A percentile compares a stretch with the other conserved stretches of the same genome.
These are phyloP conservation scores for Aporrectodea caliginosa DNA, from an alignment of 1,140 invertebrate genomes.

Conservation along the genomic window DNA sequence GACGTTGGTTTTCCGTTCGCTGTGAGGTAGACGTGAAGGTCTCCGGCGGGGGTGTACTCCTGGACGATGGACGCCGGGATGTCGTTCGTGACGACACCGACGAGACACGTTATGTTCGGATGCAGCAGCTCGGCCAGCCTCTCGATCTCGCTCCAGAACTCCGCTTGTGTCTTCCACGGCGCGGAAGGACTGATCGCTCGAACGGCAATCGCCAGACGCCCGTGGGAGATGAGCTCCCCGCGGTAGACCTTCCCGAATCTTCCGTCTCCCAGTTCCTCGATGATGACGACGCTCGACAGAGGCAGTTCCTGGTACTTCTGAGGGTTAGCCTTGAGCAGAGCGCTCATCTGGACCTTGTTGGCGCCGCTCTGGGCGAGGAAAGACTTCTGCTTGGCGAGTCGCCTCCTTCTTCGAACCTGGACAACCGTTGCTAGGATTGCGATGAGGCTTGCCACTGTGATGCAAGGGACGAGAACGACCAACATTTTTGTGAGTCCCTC, in stretches of 20 bases:
- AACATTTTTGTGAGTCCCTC: background rate
- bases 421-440: background rate
- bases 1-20: constrained; percentile 58
- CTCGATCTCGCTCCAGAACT: constrained; percentile 82
- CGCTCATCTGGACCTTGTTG: background rate
- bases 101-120: constrained; percentile 90
- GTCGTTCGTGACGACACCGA: constrained; percentile 83
- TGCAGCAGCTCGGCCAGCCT: constrained; percentile 88
- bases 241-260: constrained; percentile 80
- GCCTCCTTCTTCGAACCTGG: background rate
- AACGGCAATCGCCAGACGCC: constrained; percentile 63
- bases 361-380: background rate
- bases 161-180: constrained; percentile 80
- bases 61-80: constrained; percentile 93
- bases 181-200: constrained; percentile 94
- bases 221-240: constrained; percentile 72
- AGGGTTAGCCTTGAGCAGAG: background rate
- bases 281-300: constrained; percentile 53
- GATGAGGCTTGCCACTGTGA: background rate
- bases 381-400: background rate
- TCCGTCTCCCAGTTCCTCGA: constrained; percentile 92
- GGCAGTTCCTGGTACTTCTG: background rate
- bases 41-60: constrained; percentile 68
- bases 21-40: constrained; percentile 54
- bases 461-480: background rate